A percentile compares a stretch with the other conserved stretches of the same genome.
Conservation (phyloP, 1,140 invertebrate genomes). For the Hylaeus anthracinus region DNA sequence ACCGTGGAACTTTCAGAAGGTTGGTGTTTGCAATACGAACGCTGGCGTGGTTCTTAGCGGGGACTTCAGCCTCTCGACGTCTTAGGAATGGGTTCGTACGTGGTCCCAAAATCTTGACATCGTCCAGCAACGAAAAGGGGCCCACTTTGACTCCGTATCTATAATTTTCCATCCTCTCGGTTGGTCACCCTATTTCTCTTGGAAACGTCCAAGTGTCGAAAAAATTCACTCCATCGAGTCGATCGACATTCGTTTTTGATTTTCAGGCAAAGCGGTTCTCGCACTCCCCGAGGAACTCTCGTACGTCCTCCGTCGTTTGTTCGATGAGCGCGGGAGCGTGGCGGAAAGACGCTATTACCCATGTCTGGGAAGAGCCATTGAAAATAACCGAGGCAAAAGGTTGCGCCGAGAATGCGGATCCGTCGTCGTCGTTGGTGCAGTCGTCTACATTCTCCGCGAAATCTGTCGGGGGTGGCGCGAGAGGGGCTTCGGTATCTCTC, state of each 20-base stretch:
- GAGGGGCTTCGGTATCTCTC: background rate
- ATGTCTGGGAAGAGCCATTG: background rate
- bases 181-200: too few species aligned
- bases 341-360: background rate
- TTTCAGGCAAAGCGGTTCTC: background rate
- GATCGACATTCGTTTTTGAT: background rate
- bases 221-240: too few species aligned
- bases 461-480: background rate
- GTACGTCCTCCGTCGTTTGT: background rate
- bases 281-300: background rate
- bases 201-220: too few species aligned
- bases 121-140: too few species aligned
- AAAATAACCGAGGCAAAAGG: slow-evolving; percentile 23
- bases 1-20: too few species aligned
- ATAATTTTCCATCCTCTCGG: too few species aligned
- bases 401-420: background rate
- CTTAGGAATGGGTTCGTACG: too few species aligned
- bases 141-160: too few species aligned
- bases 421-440: background rate
- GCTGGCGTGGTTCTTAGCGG: too few species aligned
- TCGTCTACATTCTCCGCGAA: background rate
- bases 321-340: background rate
- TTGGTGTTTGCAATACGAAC: too few species aligned
- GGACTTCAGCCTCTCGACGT: too few species aligned
- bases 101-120: too few species aligned